Evolutionary conservation across 2,113 vertebrate species (phyloP), one percentile per base, ranked within the genome.

Genomic region (Jacana jacana): DNA sequence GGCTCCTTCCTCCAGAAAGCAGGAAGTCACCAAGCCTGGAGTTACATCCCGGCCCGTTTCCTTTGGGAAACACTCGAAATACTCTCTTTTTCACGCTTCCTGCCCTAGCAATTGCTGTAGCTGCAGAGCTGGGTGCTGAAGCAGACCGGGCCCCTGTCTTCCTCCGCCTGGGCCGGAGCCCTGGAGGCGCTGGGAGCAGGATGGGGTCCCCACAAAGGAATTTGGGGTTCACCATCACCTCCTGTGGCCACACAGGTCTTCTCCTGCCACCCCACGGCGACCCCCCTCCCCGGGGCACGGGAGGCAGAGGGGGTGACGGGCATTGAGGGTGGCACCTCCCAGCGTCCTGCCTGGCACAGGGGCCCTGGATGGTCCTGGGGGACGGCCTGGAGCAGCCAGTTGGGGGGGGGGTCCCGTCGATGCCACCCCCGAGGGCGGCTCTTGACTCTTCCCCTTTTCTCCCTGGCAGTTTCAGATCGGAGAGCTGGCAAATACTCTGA

Each of bases 401-500:
- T n/a, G n/a, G n/a, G n/a, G n/a, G n/a, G n/a, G n/a, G n/a, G n/a
- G n/a, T n/a, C n/a, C n/a, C n/a, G n/a, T n/a, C n/a, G n/a, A n/a
- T n/a, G n/a, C 85, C 35, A 1, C 77, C 17, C 17, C 1, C 1
- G 4, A 18, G 78, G 35, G 33, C 3, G 0, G 61, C 46, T 86
- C 57, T 71, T 96, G 49, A 96, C 90, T 93, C 52, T 76, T 31
- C 57, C 63, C 73, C 16, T 44, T 94, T 93, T 91, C 63, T 97
- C 78, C 80, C 93, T 52, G 97, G 93, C 96, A 99, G 99, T 99
- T 99, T 98, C 99, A 99, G 98, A 99, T 99, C 63, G 99, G 99
- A 98, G 99, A 99, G 97, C 98, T 99, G 97, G 99, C 99, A 57
- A 99, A 99, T 96, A 99, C 99, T 82, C 98, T 99, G 97, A 99